Base-by-base conservation (phyloP, 2,888 invertebrate genomes). In the Choristoneura rosaceana region DNA sequence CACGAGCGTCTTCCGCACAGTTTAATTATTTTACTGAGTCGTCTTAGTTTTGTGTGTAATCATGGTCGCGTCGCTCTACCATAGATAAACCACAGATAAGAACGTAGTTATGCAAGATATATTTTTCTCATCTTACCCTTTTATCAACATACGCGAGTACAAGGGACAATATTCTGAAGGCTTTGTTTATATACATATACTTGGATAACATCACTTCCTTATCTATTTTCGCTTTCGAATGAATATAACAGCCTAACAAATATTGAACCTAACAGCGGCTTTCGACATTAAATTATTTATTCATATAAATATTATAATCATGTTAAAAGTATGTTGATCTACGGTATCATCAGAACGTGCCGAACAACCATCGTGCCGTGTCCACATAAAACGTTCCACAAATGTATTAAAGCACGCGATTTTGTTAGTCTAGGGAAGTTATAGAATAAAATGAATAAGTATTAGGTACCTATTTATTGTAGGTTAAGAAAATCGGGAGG, bases 31-130 rank as follows among this genome's bases (percentile, higher is more conserved):
- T 67, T 10, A 17, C 50, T 63, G 47, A 33, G 17, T 33, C n/a
- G 34, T 2, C 17, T 34, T n/a, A 33, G n/a, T 63, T 63, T 17
- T 34, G 50, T 15, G 59, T 25, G 59, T 60, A 52, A 61, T 55
- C 67, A 67, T 55, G 55, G 58, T 45, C 62, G 62, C 61, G 52
- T 25, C 71, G 62, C 62, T 15, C 63, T 63, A 68, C 67, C 67
- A 68, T 59, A 73, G 73, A 73, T 73, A 73, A 73, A 73, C 59
- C 68, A 60, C 59, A 69, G 73, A 73, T 73, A 73, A 73, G 73
- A 64, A 33, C 59, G 68, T 64, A 59, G 73, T 69, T 69, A 69
- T 59, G 47, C 25, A 17, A 33, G 60, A 41, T 59, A 52, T 38
- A 59, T 43, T 52, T 68, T 64, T 69, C 63, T 64, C 41, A 62